These are phyloP conservation scores for Drosophila percnosoma DNA, from an alignment of 2,888 invertebrate genomes.

Conservation along the genomic window DNA sequence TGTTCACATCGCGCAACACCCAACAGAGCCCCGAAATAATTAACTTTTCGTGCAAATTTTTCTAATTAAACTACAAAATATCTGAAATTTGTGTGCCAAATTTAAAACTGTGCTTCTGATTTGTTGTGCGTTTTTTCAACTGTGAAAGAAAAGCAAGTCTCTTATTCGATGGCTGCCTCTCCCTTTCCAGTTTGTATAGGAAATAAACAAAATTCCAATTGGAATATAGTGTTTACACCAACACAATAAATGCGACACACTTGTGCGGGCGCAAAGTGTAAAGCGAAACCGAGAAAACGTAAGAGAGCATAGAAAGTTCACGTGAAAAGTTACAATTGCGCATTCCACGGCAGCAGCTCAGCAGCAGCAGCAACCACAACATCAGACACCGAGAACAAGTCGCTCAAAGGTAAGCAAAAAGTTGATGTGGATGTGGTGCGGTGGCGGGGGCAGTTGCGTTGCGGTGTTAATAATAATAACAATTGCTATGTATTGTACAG, in stretches of 20 bases:
- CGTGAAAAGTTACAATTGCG: constrained; percentile 62
- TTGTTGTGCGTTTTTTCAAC: neutral
- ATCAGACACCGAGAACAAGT: constrained; percentile 42
- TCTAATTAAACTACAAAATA: constrained; percentile 1
- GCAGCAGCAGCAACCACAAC: constrained; percentile 41
- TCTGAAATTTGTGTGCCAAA: constrained; percentile 35
- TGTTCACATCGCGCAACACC: constrained; percentile 22
- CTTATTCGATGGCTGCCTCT: constrained; percentile 58
- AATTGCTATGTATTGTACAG: constrained; percentile 66
- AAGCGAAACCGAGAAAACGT: constrained; percentile 42
- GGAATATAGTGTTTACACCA: constrained; percentile 56
- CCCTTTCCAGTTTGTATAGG: constrained; percentile 47
- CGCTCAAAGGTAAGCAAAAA: constrained; percentile 65
- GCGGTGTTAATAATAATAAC: constrained; percentile 71
- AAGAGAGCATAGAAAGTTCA: constrained; percentile 53
- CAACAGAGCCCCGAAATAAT: constrained; percentile 17
- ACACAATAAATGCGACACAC: constrained; percentile 53
- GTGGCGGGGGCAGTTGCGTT: constrained; percentile 35
- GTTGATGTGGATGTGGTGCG: constrained; percentile 38
- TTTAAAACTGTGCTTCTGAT: neutral
- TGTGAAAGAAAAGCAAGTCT: constrained; percentile 12
- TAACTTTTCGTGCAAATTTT: constrained; percentile 15
- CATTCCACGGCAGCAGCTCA: constrained; percentile 66
- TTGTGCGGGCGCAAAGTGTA: constrained; percentile 72
- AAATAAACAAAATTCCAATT: constrained; percentile 70